Base-by-base conservation (phyloP, 2,797 vertebrate species). In the Gadopsis bispinosus region DNA sequence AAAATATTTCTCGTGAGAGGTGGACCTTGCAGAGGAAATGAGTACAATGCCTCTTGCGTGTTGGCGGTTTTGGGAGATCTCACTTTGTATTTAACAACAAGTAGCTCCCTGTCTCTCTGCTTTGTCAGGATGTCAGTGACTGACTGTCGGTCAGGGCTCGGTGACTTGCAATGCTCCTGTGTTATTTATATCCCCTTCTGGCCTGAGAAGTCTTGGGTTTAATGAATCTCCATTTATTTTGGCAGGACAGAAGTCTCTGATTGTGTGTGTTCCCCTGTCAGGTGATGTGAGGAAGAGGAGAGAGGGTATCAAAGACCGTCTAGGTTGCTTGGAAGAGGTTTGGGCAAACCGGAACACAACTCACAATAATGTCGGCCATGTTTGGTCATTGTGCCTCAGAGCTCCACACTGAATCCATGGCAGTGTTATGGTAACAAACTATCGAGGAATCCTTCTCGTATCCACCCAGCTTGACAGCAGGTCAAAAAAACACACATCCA, bases 1-100 rank as follows among this genome's bases (percentile, higher is more conserved):
- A 96, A 96, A 96, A 96, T 95, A 96, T 91, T 85, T 90, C 92
- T 91, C 73, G 66, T 93, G 93, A 95, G 93, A 93, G 94, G 94
- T 94, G 88, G 91, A 80, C 90, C 64, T 53, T 66, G 75, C 48
- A 77, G 55, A 94, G 95, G 95, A 95, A 95, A 93, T 89, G 91
- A 95, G 90, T 77, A 93, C 95, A 94, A 92, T 94, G 92, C 87
- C 50, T 83, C 86, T 43, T 68, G 83, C 80, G 60, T 70, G 53
- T 83, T 82, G 85, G 77, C 90, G 92, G 87, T 91, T 92, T 90
- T 87, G 83, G 91, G 87, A 88, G 62, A 82, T 76, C 79, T 87
- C 81, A 77, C 72, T 75, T 90, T 89, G 63, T 83, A 85, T 82
- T 90, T 86, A 87, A 91, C 90, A 93, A 92, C 92, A 88, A 89